Evolutionary conservation across 2,797 vertebrate species (phyloP), one percentile per base, ranked within the genome.

Genomic region (Eospalax fontanierii): DNA sequence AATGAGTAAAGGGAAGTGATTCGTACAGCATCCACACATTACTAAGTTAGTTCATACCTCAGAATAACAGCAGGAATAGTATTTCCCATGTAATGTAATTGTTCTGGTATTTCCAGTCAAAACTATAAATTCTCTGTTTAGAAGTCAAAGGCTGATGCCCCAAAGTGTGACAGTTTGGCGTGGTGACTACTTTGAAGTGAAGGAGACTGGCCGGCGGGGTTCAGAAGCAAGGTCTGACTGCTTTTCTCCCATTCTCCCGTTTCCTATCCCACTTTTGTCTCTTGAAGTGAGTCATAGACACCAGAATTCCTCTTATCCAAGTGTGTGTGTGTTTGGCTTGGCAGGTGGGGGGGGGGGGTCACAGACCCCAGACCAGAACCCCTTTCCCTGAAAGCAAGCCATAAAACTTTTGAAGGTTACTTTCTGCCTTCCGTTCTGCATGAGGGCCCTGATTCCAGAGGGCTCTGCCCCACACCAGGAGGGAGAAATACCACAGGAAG

Each of bases 1-100:
- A 93, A 68, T 54, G 71, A 83, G 59, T 68, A 91, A 86, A 54
- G 24, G 66, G 22, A 87, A 54, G 43, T 68, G 38, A 83, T 91
- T 91, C n/a, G 78, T 59, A 19, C 11, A 85, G 38, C 21, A 50
- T 46, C 85, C 75, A 46, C 14, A 46, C 46, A 83, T 68, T 76
- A 11, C 63, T 73, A 65, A 91, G 18, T n/a, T 33, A 68, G 68
- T 65, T 81, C 89, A 76, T 92, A 43, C 28, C 68, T 89, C 76
- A 33, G 71, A 90, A 61, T 2, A 83, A 30, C n/a, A 75, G 21
- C 6, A 14, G 26, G 79, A 70, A 66, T 88, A 93, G 6, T 22
- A 50, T 81, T 63, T 84, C 82, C 43, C 26, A 8, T 33, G 12
- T 35, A 30, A 28, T 68, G 79, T 68, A 78, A n/a, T 33, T 85